Conservation (phyloP, 2,888 invertebrate genomes). For the Melinaea menophilus region DNA sequence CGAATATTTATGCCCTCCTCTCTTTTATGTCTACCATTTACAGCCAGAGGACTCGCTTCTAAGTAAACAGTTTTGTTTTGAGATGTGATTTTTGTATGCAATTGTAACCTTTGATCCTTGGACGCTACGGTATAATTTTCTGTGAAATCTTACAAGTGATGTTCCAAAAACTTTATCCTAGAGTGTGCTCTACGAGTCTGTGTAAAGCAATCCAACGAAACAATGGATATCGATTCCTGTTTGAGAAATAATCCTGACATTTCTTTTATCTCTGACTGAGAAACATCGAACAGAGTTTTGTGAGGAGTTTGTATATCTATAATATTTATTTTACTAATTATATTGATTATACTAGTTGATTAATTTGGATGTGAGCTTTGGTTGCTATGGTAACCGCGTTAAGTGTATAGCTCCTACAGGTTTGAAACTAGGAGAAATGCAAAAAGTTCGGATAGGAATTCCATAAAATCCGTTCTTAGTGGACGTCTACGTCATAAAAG, state of each 20-base stretch:
- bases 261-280: neutral
- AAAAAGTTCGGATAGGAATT: too few relatives aligned
- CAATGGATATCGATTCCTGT: neutral
- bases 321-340: too few relatives aligned
- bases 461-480: too few relatives aligned
- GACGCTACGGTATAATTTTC: conserved; percentile 9
- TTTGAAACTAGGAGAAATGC: too few relatives aligned
- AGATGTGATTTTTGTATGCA: neutral
- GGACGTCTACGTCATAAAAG: too few relatives aligned
- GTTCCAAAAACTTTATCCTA: neutral
- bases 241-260: too few relatives aligned
- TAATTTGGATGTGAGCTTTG: too few relatives aligned
- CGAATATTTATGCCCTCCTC: conserved; percentile 7
- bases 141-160: neutral
- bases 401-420: too few relatives aligned
- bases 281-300: too few relatives aligned
- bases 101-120: neutral
- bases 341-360: too few relatives aligned
- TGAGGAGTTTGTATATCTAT: too few relatives aligned
- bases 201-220: conserved; percentile 1
- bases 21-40: conserved; percentile 21
- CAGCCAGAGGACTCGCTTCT: conserved; percentile 11
- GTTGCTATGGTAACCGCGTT: too few relatives aligned
- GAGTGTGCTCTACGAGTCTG: neutral
- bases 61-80: neutral